These are phyloP conservation scores for Pterois miles DNA, from an alignment of 2,797 vertebrate genomes.

Conservation along the genomic window DNA sequence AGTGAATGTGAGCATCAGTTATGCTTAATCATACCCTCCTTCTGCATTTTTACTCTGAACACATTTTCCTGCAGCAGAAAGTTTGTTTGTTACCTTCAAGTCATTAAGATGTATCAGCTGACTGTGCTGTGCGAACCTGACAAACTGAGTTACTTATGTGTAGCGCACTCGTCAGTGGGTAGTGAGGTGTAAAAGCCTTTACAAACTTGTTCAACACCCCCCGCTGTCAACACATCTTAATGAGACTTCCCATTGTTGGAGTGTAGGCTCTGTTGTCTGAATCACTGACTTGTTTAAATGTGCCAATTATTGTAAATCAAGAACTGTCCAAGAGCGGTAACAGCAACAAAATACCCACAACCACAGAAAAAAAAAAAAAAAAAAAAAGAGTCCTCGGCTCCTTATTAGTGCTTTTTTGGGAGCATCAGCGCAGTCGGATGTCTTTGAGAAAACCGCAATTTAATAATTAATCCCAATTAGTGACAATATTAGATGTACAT, in stretches of 20 bases:
- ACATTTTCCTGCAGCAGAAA: not conserved
- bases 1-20: not conserved
- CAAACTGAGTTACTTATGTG: not conserved
- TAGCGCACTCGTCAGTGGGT: not conserved
- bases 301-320: conserved; percentile 7
- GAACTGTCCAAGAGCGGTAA: not conserved
- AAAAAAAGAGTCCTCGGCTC: not conserved
- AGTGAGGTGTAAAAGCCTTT: not conserved
- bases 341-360: not conserved
- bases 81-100: not conserved
- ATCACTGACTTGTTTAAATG: not conserved
- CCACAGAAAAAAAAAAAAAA: not conserved
- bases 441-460: conserved; percentile 8
- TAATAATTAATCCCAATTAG: conserved; percentile 11
- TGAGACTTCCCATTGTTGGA: not conserved
- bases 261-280: not conserved
- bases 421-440: not conserved
- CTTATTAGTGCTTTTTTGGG: not conserved
- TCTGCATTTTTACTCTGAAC: not conserved
- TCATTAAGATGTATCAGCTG: not conserved
- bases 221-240: not conserved
- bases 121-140: not conserved
- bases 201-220: not conserved
- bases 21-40: too few relatives aligned
- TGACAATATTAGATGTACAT: not conserved